Base-by-base conservation (phyloP, 1,140 invertebrate species). In the Neodiprion pinetum region DNA sequence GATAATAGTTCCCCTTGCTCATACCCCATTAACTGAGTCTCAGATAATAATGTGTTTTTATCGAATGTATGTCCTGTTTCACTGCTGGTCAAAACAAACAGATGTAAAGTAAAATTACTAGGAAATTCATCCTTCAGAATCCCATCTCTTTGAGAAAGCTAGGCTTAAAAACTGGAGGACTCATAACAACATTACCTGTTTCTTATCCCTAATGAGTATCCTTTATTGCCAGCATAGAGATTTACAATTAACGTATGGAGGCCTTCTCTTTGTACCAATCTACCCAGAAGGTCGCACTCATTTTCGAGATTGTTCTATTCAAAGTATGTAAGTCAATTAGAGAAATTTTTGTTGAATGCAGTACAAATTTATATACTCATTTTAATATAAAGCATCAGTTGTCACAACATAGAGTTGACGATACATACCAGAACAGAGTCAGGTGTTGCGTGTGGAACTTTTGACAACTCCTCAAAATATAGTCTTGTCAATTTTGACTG, bases 231-330 rank as follows among this genome's bases (percentile, higher is more conserved):
- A 75, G 95, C 93, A 90, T 97, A 97, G 78, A 98, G 90, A 90
- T 96, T 98, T 75, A 98, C 90, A 79, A 97, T 94, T 82, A 98
- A 90, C 78, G 95, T 96, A 85, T 97, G 96, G 71, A 97, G 90
- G 84, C 93, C 93, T 84, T 97, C 96, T 83, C 92, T 91, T 84
- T 93, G 92, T 79, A 97, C 93, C 80, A 98, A 89, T 85, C 95
- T 94, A 81, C 96, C 94, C 85, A 98, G 90, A 78, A 96, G 90
- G 87, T 96, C 92, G 78, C 95, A 95, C 81, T 93, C 92, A 82
- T 92, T 91, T 84, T 93, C 91, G 78, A 95, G 88, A 83, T 91
- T 91, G 88, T 92, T 90, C 91, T 92, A 89, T 86, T 76, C 71
- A 73, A 80, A 79, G 48, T 21, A 3, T 21, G 17, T 7, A 65